Evolutionary conservation across 2,113 vertebrate species (phyloP), one percentile per base, ranked within the genome.

Genomic region (Lepus timidus): DNA sequence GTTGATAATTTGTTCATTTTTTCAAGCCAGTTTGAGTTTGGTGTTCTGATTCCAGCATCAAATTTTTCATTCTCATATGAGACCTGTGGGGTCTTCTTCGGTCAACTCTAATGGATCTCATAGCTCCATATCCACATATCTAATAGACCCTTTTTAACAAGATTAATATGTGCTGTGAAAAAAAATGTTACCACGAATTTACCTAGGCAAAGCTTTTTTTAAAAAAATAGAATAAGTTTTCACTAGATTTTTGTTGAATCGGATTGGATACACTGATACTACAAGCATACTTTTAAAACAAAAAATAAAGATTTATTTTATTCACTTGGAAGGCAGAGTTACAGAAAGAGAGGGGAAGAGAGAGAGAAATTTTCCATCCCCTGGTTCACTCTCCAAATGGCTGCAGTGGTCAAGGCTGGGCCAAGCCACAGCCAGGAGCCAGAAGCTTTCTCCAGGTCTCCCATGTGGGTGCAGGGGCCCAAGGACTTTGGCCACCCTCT

Each of bases 191-290:
- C 22, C 58, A 51, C 85, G 51, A 86, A 84, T 94, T 95, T 82
- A 70, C n/a, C 64, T 58, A 84, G 64, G 78, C 33, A 67, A 75
- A 58, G 25, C 19, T 95, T 90, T 94, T 36, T 83, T 27, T n/a
- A 51, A 19, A 92, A 92, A 92, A 91, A 87, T 25, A 76, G 75
- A 93, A 87, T 83, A 87, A 94, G 80, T 73, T 87, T 36, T 86
- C 83, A 82, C 70, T 93, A 95, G 91, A 74, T 36, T 14, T 64
- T 81, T 25, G 44, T 81, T 61, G 29, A 87, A 83, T 55, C 81
- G 67, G 74, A 39, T 25, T 70, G 22, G 44, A 86, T 86, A 92
- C 22, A 20, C 74, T 86, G 70, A 85, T 52, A 75, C 62, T 84
- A 44, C 44, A 44, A 44, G 6, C 44, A 44, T 7, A 44, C 44